These are phyloP conservation scores for Enteromius unitaeniatus DNA, from an alignment of 2,797 vertebrate species.

Conservation along the genomic window DNA sequence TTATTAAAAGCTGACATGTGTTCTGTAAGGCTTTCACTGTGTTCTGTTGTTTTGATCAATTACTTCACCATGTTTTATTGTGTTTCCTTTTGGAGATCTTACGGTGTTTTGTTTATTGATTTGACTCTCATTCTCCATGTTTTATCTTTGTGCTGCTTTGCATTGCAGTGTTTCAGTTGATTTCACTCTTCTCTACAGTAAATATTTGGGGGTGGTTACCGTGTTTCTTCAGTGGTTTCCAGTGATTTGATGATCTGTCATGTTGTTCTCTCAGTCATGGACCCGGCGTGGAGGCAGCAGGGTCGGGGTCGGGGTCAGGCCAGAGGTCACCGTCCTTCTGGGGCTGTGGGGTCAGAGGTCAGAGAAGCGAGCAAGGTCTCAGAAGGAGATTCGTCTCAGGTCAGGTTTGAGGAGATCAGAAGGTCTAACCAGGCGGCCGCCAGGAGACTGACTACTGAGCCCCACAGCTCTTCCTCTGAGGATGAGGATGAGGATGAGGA, in stretches of 20 bases:
- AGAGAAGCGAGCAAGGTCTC: constrained; percentile 14
- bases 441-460: constrained; percentile 83
- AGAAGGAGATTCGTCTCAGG: constrained; percentile 68
- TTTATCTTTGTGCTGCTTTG: neutral
- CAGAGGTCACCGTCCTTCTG: neutral
- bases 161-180: neutral
- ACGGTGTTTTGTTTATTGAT: neutral
- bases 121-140: neutral
- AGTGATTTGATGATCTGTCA: neutral
- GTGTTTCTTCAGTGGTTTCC: neutral
- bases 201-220: neutral
- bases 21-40: too few relatives aligned
- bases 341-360: constrained; percentile 49
- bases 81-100: neutral
- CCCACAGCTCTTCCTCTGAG: constrained; percentile 84
- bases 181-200: neutral
- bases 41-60: neutral
- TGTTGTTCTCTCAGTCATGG: constrained; percentile 72
- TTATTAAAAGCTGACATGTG: neutral
- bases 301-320: constrained; percentile 75
- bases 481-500: constrained; percentile 79
- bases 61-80: neutral
- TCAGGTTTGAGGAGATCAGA: constrained; percentile 93
- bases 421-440: constrained; percentile 89
- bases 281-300: constrained; percentile 87